Conservation (phyloP, 2,888 invertebrate species). For the Diaphora mendica region DNA sequence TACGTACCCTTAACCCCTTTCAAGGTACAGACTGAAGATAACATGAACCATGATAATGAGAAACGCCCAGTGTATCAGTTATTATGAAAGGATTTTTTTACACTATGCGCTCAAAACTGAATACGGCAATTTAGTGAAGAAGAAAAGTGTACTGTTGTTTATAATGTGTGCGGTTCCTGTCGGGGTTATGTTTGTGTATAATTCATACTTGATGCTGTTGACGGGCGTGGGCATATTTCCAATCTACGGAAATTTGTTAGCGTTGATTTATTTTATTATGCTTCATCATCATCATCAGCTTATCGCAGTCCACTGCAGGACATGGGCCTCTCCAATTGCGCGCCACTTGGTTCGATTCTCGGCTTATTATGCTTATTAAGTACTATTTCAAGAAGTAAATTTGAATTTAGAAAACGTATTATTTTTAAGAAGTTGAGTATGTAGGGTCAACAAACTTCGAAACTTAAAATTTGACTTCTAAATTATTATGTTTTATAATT, state of each 20-base stretch:
- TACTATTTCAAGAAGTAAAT: neutral
- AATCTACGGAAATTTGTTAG: neutral
- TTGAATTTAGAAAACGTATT: neutral
- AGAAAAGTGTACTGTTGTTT: constrained; percentile 40
- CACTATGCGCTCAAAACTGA: constrained; percentile 44
- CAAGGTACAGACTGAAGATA: constrained; percentile 46
- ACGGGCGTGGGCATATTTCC: constrained; percentile 21
- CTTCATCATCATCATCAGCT: no score
- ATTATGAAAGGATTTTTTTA: constrained; percentile 34
- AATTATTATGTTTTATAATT: neutral
- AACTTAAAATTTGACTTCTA: neutral
- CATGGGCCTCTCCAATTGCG: no score
- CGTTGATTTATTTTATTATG: no score
- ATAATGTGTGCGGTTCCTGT: constrained; percentile 45
- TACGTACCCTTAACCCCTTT: constrained; percentile 64
- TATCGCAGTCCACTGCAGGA: no score
- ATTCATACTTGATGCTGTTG: constrained; percentile 39
- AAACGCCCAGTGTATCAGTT: constrained; percentile 31
- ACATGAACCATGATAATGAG: constrained; percentile 19
- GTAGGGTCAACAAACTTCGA: neutral
- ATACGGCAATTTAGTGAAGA: constrained; percentile 39
- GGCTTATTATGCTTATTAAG: neutral
- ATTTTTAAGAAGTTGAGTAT: neutral
- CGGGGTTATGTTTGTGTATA: constrained; percentile 40
- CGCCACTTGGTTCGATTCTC: no score